Base-by-base conservation (phyloP, 2,113 vertebrate species). In the Elephas maximus region DNA sequence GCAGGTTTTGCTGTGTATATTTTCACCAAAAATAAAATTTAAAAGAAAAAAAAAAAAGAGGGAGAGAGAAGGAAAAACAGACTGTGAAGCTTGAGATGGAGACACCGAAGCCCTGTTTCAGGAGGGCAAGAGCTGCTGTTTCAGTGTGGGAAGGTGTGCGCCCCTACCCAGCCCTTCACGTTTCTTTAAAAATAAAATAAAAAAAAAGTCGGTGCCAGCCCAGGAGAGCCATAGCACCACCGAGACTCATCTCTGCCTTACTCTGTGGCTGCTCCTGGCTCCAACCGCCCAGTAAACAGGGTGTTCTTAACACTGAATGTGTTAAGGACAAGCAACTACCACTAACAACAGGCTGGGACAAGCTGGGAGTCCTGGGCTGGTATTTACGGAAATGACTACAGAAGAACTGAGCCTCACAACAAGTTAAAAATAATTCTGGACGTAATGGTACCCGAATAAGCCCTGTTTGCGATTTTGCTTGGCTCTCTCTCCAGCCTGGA, bases 381-480 rank as follows among this genome's bases (percentile, higher is more conserved):
- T 41, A 82, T 85, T 87, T 85, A 53, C 23, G 63, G 63, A 95
- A 82, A 65, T 77, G 23, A n/a, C 5, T 23, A 84, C 63, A 63
- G 73, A 95, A 80, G 76, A 84, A 33, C 48, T 44, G 41, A 80
- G 80, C 57, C 63, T 90, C 74, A 0, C 48, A 69, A 65, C n/a
- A 94, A 60, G 78, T 80, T 87, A 88, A 93, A 92, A 89, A 94
- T 90, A 82, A 57, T 85, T 53, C n/a, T 6, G 74, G 81, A 71
- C 0, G 10, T 24, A 74, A 95, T 18, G 77, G n/a, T 45, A 67
- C 60, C 63, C 28, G 92, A 94, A 89, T 81, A 93, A 81, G 23
- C 84, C 30, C 84, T 33, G 1, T 77, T 10, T 0, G 2, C 63
- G 48, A 81, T 74, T 81, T 88, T 3, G 63, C n/a, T 90, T 77